Evolutionary conservation across 2,113 vertebrate genomes (phyloP).

Genomic region (Anhinga rufa): DNA sequence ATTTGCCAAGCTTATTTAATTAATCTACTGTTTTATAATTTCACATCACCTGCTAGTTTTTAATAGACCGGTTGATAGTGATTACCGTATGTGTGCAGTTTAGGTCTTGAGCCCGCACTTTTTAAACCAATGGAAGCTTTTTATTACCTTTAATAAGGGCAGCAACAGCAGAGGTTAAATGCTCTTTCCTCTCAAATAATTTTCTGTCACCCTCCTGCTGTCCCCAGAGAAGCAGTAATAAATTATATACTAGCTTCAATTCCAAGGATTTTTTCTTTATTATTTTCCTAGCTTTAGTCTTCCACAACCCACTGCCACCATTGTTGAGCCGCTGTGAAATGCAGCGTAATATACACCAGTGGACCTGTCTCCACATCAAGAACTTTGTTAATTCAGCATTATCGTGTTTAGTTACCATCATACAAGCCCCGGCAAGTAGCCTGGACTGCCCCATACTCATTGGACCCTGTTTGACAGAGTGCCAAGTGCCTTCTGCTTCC

Average conservation of each 20-base stretch:
- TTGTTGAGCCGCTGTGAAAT: neutral
- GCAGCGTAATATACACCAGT: neutral
- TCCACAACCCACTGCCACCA: neutral
- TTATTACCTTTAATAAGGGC: neutral
- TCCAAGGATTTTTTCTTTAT: neutral
- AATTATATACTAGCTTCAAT: rapidly evolving
- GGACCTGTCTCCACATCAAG: neutral
- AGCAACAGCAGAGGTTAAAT: neutral
- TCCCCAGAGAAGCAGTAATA: neutral
- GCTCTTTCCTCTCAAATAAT: neutral
- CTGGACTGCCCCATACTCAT: neutral
- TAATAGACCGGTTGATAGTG: neutral
- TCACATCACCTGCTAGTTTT: neutral
- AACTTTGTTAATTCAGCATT: neutral
- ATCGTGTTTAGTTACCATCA: rapidly evolving
- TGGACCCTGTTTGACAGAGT: neutral
- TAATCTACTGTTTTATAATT: neutral
- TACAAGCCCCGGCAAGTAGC: neutral
- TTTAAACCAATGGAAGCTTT: neutral
- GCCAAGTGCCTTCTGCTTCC: neutral
- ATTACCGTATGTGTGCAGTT: neutral
- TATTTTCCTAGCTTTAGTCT: neutral
- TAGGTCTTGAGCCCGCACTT: neutral
- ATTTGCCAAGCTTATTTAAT: neutral
- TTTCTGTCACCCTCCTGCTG: neutral